Evolutionary conservation across 2,797 vertebrate genomes (phyloP).

Genomic region (Allobates femoralis): DNA sequence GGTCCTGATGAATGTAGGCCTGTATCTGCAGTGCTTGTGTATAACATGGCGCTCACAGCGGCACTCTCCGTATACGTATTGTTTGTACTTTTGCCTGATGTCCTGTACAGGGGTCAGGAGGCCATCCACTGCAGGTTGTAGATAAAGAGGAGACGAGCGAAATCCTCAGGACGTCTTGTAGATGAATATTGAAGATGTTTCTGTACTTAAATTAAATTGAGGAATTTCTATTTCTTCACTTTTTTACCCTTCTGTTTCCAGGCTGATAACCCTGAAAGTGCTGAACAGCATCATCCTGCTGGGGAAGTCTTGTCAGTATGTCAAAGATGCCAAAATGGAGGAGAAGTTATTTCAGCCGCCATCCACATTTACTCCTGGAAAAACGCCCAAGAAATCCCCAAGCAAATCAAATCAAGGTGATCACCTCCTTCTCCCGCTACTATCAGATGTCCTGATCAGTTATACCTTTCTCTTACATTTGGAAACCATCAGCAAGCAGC

Average conservation of each 20-base stretch:
- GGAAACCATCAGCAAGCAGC: too few species aligned
- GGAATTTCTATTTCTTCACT: background rate
- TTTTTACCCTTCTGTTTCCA: slow-evolving; percentile 66
- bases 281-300: slow-evolving; percentile 95
- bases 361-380: slow-evolving; percentile 77
- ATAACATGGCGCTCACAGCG: too few species aligned
- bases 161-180: background rate
- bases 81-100: too few species aligned
- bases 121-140: too few species aligned
- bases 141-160: background rate
- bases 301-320: slow-evolving; percentile 94
- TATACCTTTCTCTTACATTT: too few species aligned
- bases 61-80: too few species aligned
- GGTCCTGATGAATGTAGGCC: too few species aligned
- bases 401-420: slow-evolving; percentile 77
- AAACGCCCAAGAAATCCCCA: slow-evolving; percentile 75
- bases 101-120: too few species aligned
- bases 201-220: background rate
- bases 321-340: slow-evolving; percentile 97
- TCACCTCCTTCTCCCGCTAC: background rate
- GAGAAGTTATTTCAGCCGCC: slow-evolving; percentile 87
- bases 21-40: too few species aligned
- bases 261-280: slow-evolving; percentile 92
- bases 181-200: too few species aligned
- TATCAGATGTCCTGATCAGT: background rate